phyloP scores from a whole-genome alignment of 2,888 invertebrate species.

The Aphodius sticticus region DNA sequence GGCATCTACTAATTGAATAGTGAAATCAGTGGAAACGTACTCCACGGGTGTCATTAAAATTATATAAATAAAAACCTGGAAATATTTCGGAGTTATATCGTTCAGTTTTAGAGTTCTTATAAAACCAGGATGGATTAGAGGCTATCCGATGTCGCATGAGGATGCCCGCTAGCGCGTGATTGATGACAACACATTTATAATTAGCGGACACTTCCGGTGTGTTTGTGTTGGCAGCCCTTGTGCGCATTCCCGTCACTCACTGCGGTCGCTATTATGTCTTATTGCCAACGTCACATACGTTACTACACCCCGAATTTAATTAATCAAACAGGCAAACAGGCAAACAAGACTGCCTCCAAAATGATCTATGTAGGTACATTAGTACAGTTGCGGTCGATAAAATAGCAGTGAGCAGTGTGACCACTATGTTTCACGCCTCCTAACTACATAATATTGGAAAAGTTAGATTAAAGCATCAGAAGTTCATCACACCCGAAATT shows the following conservation, averaged over 20 bases:
- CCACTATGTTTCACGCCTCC: background rate
- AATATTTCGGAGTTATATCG: background rate
- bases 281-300: slow-evolving; percentile 54
- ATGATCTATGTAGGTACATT: background rate
- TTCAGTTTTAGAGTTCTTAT: background rate
- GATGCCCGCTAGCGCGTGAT: slow-evolving; percentile 49
- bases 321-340: slow-evolving; percentile 40
- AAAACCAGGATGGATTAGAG: background rate
- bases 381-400: background rate
- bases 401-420: background rate
- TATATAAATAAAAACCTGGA: background rate
- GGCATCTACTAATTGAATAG: background rate
- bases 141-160: background rate
- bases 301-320: slow-evolving; percentile 42
- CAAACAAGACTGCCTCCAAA: background rate
- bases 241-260: slow-evolving; percentile 54
- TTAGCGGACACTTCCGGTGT: slow-evolving; percentile 62
- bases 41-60: background rate
- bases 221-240: slow-evolving; percentile 59
- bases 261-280: slow-evolving; percentile 51
- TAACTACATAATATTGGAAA: no score
- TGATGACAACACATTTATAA: slow-evolving; percentile 62
- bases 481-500: no score
- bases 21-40: background rate
- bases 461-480: no score